These are phyloP conservation scores for Drosophila lacicola DNA, from an alignment of 2,888 invertebrate genomes.

Conservation along the genomic window DNA sequence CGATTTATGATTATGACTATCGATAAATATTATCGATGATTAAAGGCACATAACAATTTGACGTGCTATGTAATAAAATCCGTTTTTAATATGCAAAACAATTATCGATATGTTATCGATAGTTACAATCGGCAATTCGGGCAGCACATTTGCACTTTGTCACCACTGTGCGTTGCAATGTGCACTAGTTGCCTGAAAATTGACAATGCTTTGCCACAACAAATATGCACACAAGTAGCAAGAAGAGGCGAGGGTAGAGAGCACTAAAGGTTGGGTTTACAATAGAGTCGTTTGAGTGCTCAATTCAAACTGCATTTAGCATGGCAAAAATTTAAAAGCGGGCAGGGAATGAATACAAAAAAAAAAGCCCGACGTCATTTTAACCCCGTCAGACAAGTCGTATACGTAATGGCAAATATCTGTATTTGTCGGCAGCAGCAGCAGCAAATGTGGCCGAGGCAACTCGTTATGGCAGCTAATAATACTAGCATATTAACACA, in stretches of 20 bases:
- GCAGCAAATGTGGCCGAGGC: slow-evolving; percentile 28
- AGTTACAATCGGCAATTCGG: too few relatives aligned
- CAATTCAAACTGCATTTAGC: slow-evolving; percentile 65
- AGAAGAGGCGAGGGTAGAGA: background rate
- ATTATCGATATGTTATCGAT: slow-evolving; percentile 1
- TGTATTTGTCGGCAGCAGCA: slow-evolving; percentile 33
- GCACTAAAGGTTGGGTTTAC: background rate
- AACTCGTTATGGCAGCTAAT: slow-evolving; percentile 68
- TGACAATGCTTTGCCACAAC: slow-evolving; percentile 29
- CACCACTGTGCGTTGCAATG: slow-evolving; percentile 21
- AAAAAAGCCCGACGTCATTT: slow-evolving; percentile 34
- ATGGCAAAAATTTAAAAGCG: slow-evolving; percentile 3
- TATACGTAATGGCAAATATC: slow-evolving; percentile 71
- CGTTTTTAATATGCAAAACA: too few relatives aligned
- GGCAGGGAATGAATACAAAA: background rate
- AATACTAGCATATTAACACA: slow-evolving; percentile 78
- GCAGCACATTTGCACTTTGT: background rate
- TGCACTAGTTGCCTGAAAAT: slow-evolving; percentile 29
- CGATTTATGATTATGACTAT: background rate
- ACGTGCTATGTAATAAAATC: too few relatives aligned
- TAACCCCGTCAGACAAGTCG: slow-evolving; percentile 50
- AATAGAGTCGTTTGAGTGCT: slow-evolving; percentile 40
- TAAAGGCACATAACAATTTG: too few relatives aligned
- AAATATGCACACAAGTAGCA: background rate
- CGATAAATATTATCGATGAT: too few relatives aligned